Percentiles rank a stretch among this genome's conserved stretches.
Evolutionary conservation across 2,113 vertebrate genomes (phyloP).

Genomic region (Conger conger): DNA sequence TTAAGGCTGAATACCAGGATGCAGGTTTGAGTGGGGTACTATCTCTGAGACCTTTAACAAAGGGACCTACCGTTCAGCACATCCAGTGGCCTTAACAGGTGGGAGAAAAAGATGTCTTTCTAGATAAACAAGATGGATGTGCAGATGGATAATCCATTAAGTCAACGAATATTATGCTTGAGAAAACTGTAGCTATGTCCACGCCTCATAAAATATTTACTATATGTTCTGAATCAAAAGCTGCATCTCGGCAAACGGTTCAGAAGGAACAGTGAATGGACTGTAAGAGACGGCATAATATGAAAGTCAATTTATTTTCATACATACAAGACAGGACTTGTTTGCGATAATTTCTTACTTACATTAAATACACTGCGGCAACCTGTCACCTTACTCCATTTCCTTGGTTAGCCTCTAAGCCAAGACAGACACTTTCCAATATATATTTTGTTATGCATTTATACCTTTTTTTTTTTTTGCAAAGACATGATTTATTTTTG

Average conservation of each 20-base stretch:
- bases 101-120: too few species aligned
- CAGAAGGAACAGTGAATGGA: background rate
- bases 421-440: slow-evolving; percentile 8
- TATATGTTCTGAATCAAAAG: background rate
- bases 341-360: slow-evolving; percentile 28
- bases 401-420: slow-evolving; percentile 9
- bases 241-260: background rate
- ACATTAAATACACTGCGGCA: slow-evolving; percentile 30
- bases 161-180: background rate
- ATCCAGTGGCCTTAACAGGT: too few species aligned
- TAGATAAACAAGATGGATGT: too few species aligned
- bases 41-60: too few species aligned
- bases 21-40: too few species aligned
- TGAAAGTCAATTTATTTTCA: slow-evolving; percentile 33
- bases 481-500: slow-evolving; percentile 14
- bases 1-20: background rate
- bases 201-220: background rate
- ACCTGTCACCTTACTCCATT: slow-evolving; percentile 3
- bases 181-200: background rate
- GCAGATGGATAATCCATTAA: background rate
- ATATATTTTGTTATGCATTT: slow-evolving; percentile 9
- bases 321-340: slow-evolving; percentile 29
- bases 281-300: slow-evolving; percentile 3
- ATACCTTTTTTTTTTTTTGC: slow-evolving; percentile 7
- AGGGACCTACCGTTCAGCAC: too few species aligned